These are phyloP conservation scores for Drosophila nebulosa DNA, from an alignment of 1,140 invertebrate genomes.

Conservation along the genomic window DNA sequence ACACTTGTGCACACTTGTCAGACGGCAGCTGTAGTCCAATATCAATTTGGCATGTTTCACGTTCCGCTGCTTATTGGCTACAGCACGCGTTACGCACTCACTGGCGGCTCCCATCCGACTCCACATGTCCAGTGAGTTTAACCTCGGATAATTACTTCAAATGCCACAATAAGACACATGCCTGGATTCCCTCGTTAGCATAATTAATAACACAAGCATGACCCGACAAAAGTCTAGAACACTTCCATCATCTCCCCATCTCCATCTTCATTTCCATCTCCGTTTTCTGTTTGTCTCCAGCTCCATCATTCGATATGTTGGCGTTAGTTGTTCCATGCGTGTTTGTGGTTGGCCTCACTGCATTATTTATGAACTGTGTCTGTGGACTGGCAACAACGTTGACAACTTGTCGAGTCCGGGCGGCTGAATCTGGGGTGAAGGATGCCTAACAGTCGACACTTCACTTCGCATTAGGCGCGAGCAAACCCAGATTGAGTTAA, in stretches of 20 bases:
- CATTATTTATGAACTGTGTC: slow-evolving; percentile 52
- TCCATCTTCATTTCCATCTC: too few species aligned
- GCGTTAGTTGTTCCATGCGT: background rate
- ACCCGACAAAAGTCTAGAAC: background rate
- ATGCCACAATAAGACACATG: slow-evolving; percentile 47
- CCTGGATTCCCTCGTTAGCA: slow-evolving; percentile 33
- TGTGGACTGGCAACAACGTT: slow-evolving; percentile 15
- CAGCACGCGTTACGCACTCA: background rate
- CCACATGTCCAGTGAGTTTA: slow-evolving; percentile 13
- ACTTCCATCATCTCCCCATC: background rate
- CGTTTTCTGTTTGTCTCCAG: too few species aligned
- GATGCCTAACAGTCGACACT: slow-evolving; percentile 25
- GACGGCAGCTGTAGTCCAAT: background rate
- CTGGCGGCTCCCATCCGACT: background rate
- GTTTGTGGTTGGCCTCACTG: slow-evolving; percentile 22
- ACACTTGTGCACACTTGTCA: background rate
- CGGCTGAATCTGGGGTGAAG: background rate
- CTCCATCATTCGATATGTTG: background rate
- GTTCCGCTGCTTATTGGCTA: slow-evolving; percentile 17
- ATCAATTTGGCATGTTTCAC: background rate
- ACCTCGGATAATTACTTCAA: slow-evolving; percentile 54
- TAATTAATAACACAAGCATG: slow-evolving; percentile 52
- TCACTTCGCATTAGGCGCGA: slow-evolving; percentile 43
- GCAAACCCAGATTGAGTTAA: slow-evolving; percentile 52
- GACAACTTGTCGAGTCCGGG: slow-evolving; percentile 39